A percentile compares a stretch with the other conserved stretches of the same genome.
Conservation (phyloP, 2,888 invertebrate genomes). For the Liodrosophila aerea region DNA sequence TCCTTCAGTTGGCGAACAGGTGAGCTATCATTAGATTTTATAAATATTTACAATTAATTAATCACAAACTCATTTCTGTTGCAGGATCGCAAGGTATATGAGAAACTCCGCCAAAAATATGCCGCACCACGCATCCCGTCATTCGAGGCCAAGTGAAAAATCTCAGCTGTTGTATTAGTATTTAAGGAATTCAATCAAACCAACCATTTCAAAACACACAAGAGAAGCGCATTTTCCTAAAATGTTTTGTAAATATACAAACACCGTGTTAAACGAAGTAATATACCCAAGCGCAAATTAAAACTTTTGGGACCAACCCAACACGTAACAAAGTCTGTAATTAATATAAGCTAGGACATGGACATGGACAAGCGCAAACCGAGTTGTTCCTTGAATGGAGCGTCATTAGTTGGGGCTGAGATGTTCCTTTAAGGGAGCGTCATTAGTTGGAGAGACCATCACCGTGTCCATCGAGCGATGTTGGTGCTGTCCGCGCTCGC, state of each 20-base stretch:
- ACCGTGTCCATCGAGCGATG: slow-evolving; percentile 23
- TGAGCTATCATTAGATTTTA: slow-evolving; percentile 66
- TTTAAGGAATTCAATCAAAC: slow-evolving; percentile 28
- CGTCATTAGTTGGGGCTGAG: background rate
- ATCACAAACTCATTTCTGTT: too few species aligned
- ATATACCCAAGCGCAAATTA: slow-evolving; percentile 34
- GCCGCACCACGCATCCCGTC: slow-evolving; percentile 80
- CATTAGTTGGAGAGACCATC: slow-evolving; percentile 8
- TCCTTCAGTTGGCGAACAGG: slow-evolving; percentile 92
- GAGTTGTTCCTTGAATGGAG: too few species aligned
- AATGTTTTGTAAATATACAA: slow-evolving; percentile 29
- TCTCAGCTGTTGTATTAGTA: slow-evolving; percentile 47
- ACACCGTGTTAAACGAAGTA: background rate
- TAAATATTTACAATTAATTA: too few species aligned
- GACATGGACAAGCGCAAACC: background rate
- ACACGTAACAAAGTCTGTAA: slow-evolving; percentile 1
- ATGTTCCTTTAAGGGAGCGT: too few species aligned
- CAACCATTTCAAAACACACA: slow-evolving; percentile 1
- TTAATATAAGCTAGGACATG: slow-evolving; percentile 6
- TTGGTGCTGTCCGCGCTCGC: slow-evolving; percentile 23
- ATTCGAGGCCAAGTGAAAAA: slow-evolving; percentile 51
- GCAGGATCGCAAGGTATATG: slow-evolving; percentile 89
- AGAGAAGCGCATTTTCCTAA: slow-evolving; percentile 31
- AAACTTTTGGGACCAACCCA: slow-evolving; percentile 47
- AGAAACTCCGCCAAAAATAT: slow-evolving; percentile 88